phyloP scores from a whole-genome alignment of 2,888 invertebrate genomes.

The Adela reaumurella region DNA sequence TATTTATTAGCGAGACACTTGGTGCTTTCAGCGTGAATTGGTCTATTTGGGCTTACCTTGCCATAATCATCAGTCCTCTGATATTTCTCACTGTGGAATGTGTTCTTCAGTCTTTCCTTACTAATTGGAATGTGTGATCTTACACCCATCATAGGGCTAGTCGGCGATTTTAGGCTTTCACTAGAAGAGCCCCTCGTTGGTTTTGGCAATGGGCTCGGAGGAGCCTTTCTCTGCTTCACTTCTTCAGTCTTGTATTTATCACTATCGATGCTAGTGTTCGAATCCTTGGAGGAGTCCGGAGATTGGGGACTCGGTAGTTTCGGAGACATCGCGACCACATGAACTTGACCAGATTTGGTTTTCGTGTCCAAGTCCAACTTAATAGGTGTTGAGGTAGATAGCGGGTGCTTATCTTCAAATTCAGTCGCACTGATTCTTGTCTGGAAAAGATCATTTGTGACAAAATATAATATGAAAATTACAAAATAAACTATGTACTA shows the following conservation, averaged over 20 bases:
- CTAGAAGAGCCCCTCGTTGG: conserved; percentile 4
- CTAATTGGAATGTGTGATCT: conserved; percentile 21
- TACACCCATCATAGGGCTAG: conserved; percentile 8
- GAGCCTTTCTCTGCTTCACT: conserved; percentile 11
- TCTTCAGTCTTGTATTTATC: conserved; percentile 2
- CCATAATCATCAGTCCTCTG: conserved; percentile 23
- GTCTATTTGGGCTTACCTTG: conserved; percentile 4
- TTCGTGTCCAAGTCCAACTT: conserved; percentile 20
- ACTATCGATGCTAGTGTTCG: neutral
- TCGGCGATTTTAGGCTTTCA: conserved; percentile 7
- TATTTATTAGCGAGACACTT: too few species aligned
- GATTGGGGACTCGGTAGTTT: conserved; percentile 18
- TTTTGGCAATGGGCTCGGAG: conserved; percentile 17
- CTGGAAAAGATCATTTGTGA: neutral
- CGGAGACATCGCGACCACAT: conserved; percentile 42
- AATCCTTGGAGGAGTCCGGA: conserved; percentile 3
- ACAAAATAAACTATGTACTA: too few species aligned
- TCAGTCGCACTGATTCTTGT: conserved; percentile 10
- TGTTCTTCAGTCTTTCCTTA: conserved; percentile 19
- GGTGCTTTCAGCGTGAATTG: too few species aligned
- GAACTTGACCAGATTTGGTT: conserved; percentile 17
- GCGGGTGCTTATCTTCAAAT: conserved; percentile 23
- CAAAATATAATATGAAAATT: too few species aligned
- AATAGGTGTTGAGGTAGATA: conserved; percentile 40
- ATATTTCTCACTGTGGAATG: conserved; percentile 16